A percentile compares a stretch with the other conserved stretches of the same genome.
phyloP scores from a whole-genome alignment of 2,888 invertebrate genomes.

The Clostera curtula region DNA sequence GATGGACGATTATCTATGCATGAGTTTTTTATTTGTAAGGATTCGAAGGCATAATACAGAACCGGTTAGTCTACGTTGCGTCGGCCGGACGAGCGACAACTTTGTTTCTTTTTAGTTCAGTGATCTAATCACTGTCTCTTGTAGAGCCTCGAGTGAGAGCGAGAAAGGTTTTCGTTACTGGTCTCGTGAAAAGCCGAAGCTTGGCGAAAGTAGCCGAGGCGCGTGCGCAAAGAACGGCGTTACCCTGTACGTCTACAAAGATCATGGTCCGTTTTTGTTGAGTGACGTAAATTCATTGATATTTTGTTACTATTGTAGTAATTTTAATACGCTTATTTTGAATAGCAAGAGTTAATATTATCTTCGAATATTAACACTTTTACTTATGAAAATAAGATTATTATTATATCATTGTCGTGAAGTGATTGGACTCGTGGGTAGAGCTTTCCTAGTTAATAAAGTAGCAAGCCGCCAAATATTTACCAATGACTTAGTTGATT shows the following conservation, averaged over 20 bases:
- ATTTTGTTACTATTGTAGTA: constrained; percentile 32
- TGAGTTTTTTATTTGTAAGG: constrained; percentile 57
- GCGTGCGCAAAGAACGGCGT: constrained; percentile 41
- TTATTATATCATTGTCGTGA: too few relatives aligned
- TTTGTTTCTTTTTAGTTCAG: constrained; percentile 68
- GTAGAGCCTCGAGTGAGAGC: constrained; percentile 32
- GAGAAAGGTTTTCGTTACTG: constrained; percentile 38
- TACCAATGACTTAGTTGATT: constrained; percentile 16
- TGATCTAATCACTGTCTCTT: constrained; percentile 55
- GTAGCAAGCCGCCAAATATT: too few relatives aligned
- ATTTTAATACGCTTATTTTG: constrained; percentile 17
- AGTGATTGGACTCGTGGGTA: too few relatives aligned
- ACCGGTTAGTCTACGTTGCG: constrained; percentile 50
- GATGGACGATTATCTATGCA: constrained; percentile 57
- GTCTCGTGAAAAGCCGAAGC: constrained; percentile 31
- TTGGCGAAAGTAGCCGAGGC: constrained; percentile 42
- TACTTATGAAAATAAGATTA: too few relatives aligned
- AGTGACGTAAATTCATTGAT: constrained; percentile 61
- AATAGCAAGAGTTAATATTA: too few relatives aligned
- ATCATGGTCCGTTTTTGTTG: constrained; percentile 36
- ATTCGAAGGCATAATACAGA: constrained; percentile 53
- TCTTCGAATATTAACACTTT: too few relatives aligned
- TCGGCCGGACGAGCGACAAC: constrained; percentile 47
- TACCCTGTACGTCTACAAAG: constrained; percentile 34
- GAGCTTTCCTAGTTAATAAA: too few relatives aligned